phyloP scores from a whole-genome alignment of 2,113 vertebrate genomes.

The Ptilorrhoa leucosticta region DNA sequence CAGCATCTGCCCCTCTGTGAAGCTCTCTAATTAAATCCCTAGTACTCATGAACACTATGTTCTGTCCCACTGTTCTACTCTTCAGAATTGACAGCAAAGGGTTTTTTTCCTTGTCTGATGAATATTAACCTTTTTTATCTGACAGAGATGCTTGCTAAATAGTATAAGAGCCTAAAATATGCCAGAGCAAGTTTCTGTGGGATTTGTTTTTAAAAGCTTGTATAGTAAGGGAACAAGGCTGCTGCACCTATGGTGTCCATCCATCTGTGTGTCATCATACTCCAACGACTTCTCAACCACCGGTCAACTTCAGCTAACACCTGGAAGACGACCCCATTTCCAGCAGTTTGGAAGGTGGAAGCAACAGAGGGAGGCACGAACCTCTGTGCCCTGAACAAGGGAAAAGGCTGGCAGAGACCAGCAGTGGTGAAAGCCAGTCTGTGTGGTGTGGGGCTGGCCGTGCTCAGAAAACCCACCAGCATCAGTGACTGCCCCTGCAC shows the following conservation, averaged over 20 bases:
- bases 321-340: background rate
- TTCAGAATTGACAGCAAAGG: background rate
- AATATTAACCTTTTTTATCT: background rate
- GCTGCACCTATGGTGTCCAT: background rate
- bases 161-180: background rate
- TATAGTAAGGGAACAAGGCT: background rate
- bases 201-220: background rate
- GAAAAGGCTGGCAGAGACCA: background rate
- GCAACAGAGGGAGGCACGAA: background rate
- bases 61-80: background rate
- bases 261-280: background rate
- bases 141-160: background rate
- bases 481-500: background rate
- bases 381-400: background rate
- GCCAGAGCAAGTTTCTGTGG: background rate
- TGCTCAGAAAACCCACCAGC: background rate
- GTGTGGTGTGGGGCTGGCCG: accelerated
- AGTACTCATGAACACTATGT: background rate
- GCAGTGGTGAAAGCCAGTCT: accelerated
- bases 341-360: background rate
- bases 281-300: background rate
- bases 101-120: background rate
- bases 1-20: background rate
- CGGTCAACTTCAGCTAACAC: background rate
- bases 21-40: background rate